Evolutionary conservation across 1,140 invertebrate species (phyloP), one percentile per base, ranked within the genome.

Genomic region (Stegodyphus dumicola): DNA sequence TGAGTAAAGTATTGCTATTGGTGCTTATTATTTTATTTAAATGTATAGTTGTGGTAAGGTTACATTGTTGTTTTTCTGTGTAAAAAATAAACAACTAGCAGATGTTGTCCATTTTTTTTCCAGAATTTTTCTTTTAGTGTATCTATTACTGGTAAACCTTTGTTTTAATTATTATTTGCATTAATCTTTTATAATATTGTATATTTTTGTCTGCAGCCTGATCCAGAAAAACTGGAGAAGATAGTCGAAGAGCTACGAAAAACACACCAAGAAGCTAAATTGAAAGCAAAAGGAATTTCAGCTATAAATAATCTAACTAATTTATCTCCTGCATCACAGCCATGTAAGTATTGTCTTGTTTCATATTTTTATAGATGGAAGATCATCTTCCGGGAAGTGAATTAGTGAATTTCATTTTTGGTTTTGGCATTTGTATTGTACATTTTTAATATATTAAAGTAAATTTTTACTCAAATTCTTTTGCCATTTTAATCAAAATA

Each of bases 171-270:
- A 33, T 33, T 33, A 3, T 33, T 33, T 33, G 33, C 1, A 33
- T 33, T 33, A 33, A 33, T 33, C 33, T 33, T 33, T 33, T 33
- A 33, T 33, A 33, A 33, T 33, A 33, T 33, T 1, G 33, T 33
- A 33, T 33, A 33, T 33, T 81, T 13, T 81, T 76, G 65, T 69
- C 7, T 83, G 18, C 88, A 94, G 93, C 93, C 93, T n/a, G 93
- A 94, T 89, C 91, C 93, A 7, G 95, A 96, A 86, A 91, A 93
- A 56, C 89, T 97, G 69, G 95, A 96, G 87, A 93, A 93, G 13
- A 93, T 93, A 51, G 94, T 96, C 0, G 94, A 95, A 65, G 93
- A 95, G 88, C 89, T 95, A 1, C 93, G 93, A 70, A 94, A 94
- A 88, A 92, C 93, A 33, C 95, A 96, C 87, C 93, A 95, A 66